Base-by-base conservation (phyloP, 1,140 invertebrate genomes). In the Pectinophora gossypiella region DNA sequence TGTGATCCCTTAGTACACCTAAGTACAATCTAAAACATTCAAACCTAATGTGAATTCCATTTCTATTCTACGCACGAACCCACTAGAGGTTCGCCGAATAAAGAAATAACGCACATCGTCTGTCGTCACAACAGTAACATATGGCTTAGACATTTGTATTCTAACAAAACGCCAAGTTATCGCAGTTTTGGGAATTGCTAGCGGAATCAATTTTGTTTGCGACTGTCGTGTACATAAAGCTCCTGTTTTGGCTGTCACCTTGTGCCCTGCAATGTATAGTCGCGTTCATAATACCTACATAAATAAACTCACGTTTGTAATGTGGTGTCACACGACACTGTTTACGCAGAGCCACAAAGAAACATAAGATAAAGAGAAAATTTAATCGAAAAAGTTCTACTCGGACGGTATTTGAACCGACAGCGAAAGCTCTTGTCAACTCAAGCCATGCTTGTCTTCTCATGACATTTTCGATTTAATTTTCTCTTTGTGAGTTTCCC, bases 181-280 rank as follows among this genome's bases (percentile, higher is more conserved):
- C 43, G 47, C 57, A 32, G 54, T 59, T 64, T 68, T 56, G 74
- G 59, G 72, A 68, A 72, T 69, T 68, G 61, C 57, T 60, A 62
- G 54, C 56, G 49, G 61, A 64, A 70, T 69, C 63, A 68, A 65
- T 72, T 68, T 56, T 56, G 57, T 68, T 54, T 56, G 51, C 60
- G 62, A 65, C 23, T 55, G 61, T 79, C 68, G 44, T 59, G 48
- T 61, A 68, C 19, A 18, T 49, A 51, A 52, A 69, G 50, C 61
- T 54, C 51, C 44, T 65, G 54, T 53, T n/a, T n/a, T n/a, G n/a
- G 45, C 43, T 65, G 56, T 68, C 60, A 64, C 66, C n/a, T n/a
- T n/a, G 70, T 65, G 58, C 61, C 54, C 57, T 50, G 59, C 59
- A 51, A 53, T 74, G 67, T 78, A 80, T 72, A 65, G 64, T 78